These are phyloP conservation scores for Alethe diademata DNA, from an alignment of 2,113 vertebrate species.

Conservation along the genomic window DNA sequence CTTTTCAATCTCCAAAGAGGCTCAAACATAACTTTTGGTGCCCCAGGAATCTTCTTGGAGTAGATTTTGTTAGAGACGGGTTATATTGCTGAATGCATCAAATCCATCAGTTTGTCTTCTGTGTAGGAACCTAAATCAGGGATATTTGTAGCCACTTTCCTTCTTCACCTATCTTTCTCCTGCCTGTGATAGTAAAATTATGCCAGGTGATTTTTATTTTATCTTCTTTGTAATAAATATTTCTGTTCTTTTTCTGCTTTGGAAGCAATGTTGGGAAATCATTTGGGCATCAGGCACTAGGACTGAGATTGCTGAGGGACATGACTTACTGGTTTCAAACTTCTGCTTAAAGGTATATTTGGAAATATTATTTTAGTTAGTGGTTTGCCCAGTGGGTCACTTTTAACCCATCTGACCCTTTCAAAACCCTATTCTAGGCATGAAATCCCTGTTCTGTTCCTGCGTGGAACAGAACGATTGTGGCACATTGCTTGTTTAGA, in stretches of 20 bases:
- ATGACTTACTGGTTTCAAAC: neutral
- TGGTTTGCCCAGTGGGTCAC: neutral
- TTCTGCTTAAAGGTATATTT: neutral
- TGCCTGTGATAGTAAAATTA: neutral
- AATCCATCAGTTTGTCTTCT: neutral
- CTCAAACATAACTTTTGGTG: neutral
- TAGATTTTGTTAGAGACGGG: neutral
- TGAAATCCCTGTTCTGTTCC: neutral
- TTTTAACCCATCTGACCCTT: neutral
- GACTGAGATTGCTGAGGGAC: neutral
- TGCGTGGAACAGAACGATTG: neutral
- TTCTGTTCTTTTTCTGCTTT: neutral
- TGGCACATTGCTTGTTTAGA: neutral
- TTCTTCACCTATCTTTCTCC: neutral
- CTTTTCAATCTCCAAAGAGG: neutral
- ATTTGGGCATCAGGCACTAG: neutral
- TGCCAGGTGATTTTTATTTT: neutral
- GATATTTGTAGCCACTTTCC: neutral
- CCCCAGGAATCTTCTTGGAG: neutral
- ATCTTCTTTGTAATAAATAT: neutral
- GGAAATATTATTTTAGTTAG: neutral
- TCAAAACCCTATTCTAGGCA: neutral
- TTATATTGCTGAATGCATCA: neutral
- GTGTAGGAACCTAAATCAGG: neutral
- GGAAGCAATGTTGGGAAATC: neutral